Conservation (phyloP, 2,113 vertebrate species). For the Pionites leucogaster region DNA sequence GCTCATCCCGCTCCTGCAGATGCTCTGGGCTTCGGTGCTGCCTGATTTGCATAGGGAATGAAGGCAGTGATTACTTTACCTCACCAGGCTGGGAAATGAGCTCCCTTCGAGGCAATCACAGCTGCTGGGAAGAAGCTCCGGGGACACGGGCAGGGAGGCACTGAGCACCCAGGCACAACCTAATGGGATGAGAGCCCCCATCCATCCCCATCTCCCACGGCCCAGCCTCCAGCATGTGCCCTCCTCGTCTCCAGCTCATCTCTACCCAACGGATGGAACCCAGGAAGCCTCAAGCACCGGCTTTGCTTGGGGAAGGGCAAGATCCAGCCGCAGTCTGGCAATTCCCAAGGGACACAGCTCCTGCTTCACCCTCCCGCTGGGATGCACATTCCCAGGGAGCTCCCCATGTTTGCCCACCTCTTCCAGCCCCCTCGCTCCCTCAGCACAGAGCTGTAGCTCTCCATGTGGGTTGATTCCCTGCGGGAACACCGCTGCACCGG, state of each 20-base stretch:
- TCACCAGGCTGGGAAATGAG: slow-evolving; percentile 25
- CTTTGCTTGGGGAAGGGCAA: rapidly evolving
- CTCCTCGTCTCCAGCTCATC: background rate
- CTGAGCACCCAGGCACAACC: background rate
- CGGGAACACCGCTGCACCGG: background rate
- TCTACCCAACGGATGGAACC: rapidly evolving
- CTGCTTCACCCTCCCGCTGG: background rate
- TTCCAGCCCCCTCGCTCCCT: background rate
- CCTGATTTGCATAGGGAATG: slow-evolving; percentile 27
- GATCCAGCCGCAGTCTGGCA: rapidly evolving
- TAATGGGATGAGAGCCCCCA: rapidly evolving
- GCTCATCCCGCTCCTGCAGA: background rate
- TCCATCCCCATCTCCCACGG: background rate
- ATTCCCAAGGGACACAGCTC: background rate
- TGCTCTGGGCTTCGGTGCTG: background rate
- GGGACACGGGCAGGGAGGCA: background rate
- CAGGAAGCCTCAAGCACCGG: rapidly evolving
- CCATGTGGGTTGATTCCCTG: background rate
- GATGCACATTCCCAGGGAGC: background rate
- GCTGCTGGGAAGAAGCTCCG: background rate
- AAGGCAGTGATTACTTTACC: slow-evolving; percentile 27
- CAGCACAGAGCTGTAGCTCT: background rate
- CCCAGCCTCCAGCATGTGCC: background rate
- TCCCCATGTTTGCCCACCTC: background rate
- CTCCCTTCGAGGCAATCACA: background rate